These are phyloP conservation scores for Dermochelys coriacea DNA, from an alignment of 2,797 vertebrate genomes.

Conservation along the genomic window DNA sequence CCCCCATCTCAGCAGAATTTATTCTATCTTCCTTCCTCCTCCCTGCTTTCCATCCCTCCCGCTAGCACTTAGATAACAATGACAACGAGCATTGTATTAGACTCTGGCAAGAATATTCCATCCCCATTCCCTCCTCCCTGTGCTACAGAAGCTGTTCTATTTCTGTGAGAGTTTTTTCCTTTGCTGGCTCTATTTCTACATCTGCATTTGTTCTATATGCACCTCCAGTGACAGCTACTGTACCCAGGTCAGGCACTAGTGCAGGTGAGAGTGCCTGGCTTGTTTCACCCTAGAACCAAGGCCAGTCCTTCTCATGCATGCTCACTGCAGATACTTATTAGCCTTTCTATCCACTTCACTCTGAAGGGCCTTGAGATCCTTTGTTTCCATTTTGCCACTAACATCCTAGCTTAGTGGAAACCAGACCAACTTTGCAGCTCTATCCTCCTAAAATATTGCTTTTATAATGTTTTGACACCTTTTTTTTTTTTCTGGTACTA, in stretches of 20 bases:
- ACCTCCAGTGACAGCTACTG: not conserved
- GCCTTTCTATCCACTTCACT: rapidly evolving
- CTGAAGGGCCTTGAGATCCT: not conserved
- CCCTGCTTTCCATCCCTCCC: no score
- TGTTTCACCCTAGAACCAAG: not conserved
- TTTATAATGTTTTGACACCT: no score
- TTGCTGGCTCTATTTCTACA: not conserved
- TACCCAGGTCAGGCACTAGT: no score
- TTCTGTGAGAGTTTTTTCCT: no score
- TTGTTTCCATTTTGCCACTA: not conserved
- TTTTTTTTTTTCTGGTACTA: no score
- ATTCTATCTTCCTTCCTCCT: not conserved
- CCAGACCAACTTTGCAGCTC: no score
- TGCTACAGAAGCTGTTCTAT: not conserved
- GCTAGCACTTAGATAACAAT: no score
- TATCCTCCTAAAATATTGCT: no score
- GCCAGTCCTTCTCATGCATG: not conserved
- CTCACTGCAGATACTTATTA: not conserved
- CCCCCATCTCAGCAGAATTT: not conserved
- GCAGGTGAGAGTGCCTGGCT: rapidly evolving
- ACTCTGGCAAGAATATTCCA: not conserved
- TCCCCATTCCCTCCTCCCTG: not conserved
- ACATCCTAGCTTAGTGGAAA: no score
- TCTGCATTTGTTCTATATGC: not conserved
- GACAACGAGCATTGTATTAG: no score